Percentiles rank a stretch among this genome's conserved stretches.
Evolutionary conservation across 2,113 vertebrate species (phyloP).

Genomic region (Leptobrachium ailaonicum): DNA sequence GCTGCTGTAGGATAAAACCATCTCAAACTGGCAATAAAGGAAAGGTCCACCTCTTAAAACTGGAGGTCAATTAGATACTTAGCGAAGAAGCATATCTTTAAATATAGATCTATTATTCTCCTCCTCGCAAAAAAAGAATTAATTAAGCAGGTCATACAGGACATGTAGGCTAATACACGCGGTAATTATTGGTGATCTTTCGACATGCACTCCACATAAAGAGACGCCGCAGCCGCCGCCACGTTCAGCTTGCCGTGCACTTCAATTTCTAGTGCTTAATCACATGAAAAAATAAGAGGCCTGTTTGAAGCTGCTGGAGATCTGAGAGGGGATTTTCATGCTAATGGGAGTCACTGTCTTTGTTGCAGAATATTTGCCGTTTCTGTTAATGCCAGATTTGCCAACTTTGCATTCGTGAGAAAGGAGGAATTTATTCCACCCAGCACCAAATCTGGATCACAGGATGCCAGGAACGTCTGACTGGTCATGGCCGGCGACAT

Average conservation of each 20-base stretch:
- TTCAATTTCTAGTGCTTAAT: slow-evolving; percentile 69
- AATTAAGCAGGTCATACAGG: slow-evolving; percentile 76
- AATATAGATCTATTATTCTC: slow-evolving; percentile 80
- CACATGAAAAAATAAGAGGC: slow-evolving; percentile 51
- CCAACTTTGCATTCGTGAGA: no score
- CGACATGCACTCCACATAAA: slow-evolving; percentile 71
- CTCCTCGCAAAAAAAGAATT: slow-evolving; percentile 80
- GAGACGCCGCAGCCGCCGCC: slow-evolving; percentile 52
- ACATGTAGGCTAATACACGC: slow-evolving; percentile 73
- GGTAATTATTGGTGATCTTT: slow-evolving; percentile 77
- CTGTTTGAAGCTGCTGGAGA: slow-evolving; percentile 59
- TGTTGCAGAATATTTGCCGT: background rate
- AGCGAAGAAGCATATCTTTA: slow-evolving; percentile 72
- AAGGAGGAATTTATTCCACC: no score
- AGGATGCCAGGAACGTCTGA: no score
- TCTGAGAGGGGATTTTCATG: slow-evolving; percentile 58
- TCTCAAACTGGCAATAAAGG: slow-evolving; percentile 69
- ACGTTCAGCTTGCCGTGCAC: slow-evolving; percentile 72
- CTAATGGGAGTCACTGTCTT: slow-evolving; percentile 41
- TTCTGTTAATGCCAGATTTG: background rate
- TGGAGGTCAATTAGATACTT: slow-evolving; percentile 77
- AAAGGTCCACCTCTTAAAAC: slow-evolving; percentile 69
- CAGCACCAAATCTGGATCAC: no score
- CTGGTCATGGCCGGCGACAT: no score
- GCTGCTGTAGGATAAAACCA: slow-evolving; percentile 52